A percentile compares a stretch with the other conserved stretches of the same genome.
These are phyloP conservation scores for Sceloporus tristichus DNA, from an alignment of 2,113 vertebrate species.

Conservation along the genomic window DNA sequence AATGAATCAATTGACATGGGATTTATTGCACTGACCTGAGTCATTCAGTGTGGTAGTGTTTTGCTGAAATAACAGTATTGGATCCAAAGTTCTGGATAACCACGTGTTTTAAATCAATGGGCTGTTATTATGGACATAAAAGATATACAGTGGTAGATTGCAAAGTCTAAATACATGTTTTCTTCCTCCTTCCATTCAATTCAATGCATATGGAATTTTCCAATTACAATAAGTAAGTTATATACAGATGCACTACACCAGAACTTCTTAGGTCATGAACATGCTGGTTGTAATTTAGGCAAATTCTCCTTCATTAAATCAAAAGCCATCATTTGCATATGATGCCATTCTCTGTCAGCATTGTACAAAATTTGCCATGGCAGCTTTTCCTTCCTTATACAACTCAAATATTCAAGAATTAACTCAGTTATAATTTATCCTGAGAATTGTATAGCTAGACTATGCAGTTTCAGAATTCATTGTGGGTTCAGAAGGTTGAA, in stretches of 20 bases:
- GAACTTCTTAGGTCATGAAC: background rate
- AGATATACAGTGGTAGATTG: constrained; percentile 13
- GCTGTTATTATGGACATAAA: background rate
- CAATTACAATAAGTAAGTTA: background rate
- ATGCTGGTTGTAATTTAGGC: background rate
- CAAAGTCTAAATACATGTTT: constrained; percentile 26
- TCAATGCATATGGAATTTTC: background rate
- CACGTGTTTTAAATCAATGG: constrained; percentile 26
- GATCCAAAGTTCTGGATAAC: background rate
- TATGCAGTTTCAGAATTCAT: background rate
- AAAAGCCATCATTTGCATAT: background rate
- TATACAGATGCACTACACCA: background rate
- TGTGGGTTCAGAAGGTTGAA: too few species aligned
- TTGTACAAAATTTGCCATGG: background rate
- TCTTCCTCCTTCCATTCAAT: background rate
- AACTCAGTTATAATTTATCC: background rate
- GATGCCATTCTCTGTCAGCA: background rate
- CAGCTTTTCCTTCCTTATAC: background rate
- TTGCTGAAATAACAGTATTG: constrained; percentile 1
- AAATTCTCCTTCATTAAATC: background rate
- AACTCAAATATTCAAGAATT: constrained; percentile 7
- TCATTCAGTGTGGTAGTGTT: constrained; percentile 20
- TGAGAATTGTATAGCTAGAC: background rate
- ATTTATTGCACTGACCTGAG: constrained; percentile 7
- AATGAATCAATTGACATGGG: background rate